These are phyloP conservation scores for Chlorocebus sabaeus DNA, from an alignment of 2,113 vertebrate genomes.

Conservation along the genomic window DNA sequence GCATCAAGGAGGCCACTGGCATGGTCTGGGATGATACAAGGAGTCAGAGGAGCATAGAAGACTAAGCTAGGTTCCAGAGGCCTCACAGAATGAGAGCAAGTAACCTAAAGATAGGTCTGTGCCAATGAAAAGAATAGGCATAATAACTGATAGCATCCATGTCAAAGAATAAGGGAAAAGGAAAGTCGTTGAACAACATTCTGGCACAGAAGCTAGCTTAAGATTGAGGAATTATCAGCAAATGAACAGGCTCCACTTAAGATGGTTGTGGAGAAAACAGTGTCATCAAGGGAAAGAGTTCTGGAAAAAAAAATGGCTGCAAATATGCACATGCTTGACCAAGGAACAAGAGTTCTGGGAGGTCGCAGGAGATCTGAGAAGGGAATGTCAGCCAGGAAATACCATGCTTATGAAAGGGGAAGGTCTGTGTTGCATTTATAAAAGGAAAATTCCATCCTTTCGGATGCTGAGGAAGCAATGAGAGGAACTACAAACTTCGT, in stretches of 20 bases:
- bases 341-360: conserved; percentile 11
- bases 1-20: background rate
- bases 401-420: background rate
- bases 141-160: background rate
- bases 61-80: background rate
- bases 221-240: conserved; percentile 31
- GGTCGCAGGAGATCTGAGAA: background rate
- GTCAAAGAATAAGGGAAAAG: conserved; percentile 14
- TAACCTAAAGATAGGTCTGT: background rate
- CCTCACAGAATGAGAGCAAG: background rate
- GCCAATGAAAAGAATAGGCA: background rate
- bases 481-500: conserved; percentile 60
- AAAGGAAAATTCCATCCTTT: conserved; percentile 29
- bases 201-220: background rate
- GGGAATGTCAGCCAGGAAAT: background rate
- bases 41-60: background rate
- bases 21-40: background rate
- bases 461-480: conserved; percentile 45
- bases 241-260: conserved; percentile 25
- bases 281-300: background rate
- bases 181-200: background rate
- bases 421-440: conserved; percentile 34
- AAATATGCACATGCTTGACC: conserved; percentile 8
- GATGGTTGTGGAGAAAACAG: conserved; percentile 11
- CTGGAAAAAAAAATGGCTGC: background rate